Evolutionary conservation across 2,888 invertebrate genomes (phyloP).

Genomic region (Drosophila merina): DNA sequence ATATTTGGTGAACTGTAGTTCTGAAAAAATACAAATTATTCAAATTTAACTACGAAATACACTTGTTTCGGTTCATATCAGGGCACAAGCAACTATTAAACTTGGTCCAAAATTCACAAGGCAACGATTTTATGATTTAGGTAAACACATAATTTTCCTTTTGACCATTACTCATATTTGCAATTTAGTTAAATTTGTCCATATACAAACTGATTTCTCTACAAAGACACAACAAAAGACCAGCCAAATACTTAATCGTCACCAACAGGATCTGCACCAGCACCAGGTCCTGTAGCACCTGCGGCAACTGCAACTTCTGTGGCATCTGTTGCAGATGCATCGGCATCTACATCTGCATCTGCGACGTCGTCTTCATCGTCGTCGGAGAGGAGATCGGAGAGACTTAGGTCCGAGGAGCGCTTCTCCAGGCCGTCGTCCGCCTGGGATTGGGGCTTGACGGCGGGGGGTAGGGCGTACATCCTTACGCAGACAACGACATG

Average conservation of each 20-base stretch:
- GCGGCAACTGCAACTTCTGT: neutral
- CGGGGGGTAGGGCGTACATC: slow-evolving; percentile 61
- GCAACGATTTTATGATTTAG: too few relatives aligned
- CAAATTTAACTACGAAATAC: too few relatives aligned
- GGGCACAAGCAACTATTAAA: too few relatives aligned
- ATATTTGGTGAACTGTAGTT: too few relatives aligned
- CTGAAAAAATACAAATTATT: too few relatives aligned
- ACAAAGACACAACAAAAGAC: slow-evolving; percentile 50
- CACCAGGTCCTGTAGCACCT: slow-evolving; percentile 5
- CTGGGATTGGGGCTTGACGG: slow-evolving; percentile 9
- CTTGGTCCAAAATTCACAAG: too few relatives aligned
- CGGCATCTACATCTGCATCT: neutral
- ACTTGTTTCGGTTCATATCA: too few relatives aligned
- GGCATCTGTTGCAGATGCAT: neutral
- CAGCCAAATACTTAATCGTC: slow-evolving; percentile 43
- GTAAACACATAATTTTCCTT: neutral
- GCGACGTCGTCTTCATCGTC: slow-evolving; percentile 42
- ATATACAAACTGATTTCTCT: slow-evolving; percentile 32
- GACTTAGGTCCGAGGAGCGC: slow-evolving; percentile 61
- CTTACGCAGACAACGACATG: slow-evolving; percentile 53
- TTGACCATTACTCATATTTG: slow-evolving; percentile 6
- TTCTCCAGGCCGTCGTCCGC: slow-evolving; percentile 44
- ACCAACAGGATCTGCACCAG: slow-evolving; percentile 7
- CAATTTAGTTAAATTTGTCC: slow-evolving; percentile 14
- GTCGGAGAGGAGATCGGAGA: slow-evolving; percentile 59